phyloP scores from a whole-genome alignment of 1,140 invertebrate genomes.

The Zaprionus camerounensis region DNA sequence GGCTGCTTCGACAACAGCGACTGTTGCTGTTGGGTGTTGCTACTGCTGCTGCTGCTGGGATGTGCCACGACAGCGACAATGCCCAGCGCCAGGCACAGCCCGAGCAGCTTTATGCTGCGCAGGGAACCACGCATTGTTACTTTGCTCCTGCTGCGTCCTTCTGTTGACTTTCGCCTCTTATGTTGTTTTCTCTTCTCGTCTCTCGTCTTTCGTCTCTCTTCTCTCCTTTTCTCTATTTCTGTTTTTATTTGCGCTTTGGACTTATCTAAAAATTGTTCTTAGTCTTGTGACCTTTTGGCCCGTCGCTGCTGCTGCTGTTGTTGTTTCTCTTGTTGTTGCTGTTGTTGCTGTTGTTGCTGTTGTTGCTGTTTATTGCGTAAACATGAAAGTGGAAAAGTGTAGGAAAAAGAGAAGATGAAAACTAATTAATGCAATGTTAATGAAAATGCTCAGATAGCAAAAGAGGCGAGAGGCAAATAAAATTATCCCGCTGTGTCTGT shows the following conservation, averaged over 20 bases:
- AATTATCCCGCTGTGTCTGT: constrained; percentile 3
- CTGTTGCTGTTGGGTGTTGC: constrained; percentile 40
- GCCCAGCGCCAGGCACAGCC: constrained; percentile 49
- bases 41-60: constrained; percentile 47
- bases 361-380: constrained; percentile 57
- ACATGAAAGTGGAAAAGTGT: constrained; percentile 54
- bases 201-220: no score
- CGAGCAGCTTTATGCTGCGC: constrained; percentile 45
- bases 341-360: constrained; percentile 36
- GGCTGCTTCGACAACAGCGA: constrained; percentile 20
- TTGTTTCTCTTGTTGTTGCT: constrained; percentile 9
- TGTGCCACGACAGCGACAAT: constrained; percentile 31
- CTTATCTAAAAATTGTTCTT: constrained; percentile 66
- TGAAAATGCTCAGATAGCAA: constrained; percentile 48
- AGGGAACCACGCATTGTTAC: constrained; percentile 58
- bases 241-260: constrained; percentile 57
- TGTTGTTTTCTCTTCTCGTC: constrained; percentile 4
- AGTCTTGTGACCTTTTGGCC: constrained; percentile 39
- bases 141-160: constrained; percentile 10
- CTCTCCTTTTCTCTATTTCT: constrained; percentile 16
- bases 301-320: constrained; percentile 1
- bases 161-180: constrained; percentile 13
- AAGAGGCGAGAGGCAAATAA: background rate
- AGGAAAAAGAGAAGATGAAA: constrained; percentile 40
- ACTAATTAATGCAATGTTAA: constrained; percentile 75